Evolutionary conservation across 2,797 vertebrate species (phyloP).

Genomic region (Paratrypauchen microcephalus): DNA sequence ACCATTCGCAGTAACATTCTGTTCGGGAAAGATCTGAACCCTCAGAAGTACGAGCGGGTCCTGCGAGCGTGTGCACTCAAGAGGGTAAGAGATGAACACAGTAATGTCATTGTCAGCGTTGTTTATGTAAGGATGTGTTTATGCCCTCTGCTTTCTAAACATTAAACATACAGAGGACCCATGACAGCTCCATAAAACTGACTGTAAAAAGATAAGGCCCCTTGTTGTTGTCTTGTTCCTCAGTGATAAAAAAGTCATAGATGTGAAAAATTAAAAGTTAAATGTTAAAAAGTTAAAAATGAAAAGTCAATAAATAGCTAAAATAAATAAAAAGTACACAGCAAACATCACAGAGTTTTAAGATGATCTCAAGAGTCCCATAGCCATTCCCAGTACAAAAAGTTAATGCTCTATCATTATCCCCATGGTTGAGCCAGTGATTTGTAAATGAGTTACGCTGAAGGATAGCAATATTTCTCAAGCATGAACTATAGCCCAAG

Average conservation of each 20-base stretch:
- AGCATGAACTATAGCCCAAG: neutral
- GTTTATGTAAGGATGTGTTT: neutral
- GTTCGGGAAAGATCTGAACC: conserved; percentile 87
- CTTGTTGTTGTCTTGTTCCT: neutral
- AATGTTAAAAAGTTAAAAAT: no score
- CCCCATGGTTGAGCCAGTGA: neutral
- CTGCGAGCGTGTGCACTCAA: conserved; percentile 89
- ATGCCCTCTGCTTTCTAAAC: neutral
- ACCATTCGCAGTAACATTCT: conserved; percentile 94
- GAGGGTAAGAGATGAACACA: conserved; percentile 76
- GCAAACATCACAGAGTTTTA: neutral
- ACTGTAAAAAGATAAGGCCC: neutral
- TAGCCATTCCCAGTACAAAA: neutral
- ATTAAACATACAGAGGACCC: neutral
- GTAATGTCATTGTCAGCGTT: no score
- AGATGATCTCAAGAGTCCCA: neutral
- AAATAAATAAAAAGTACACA: neutral
- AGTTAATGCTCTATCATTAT: neutral
- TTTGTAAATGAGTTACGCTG: conserved; percentile 13
- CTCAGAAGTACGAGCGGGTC: conserved; percentile 86
- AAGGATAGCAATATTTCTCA: neutral
- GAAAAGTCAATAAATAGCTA: no score
- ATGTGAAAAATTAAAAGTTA: neutral
- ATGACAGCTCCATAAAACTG: neutral
- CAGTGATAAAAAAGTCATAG: neutral